phyloP scores from a whole-genome alignment of 1,140 invertebrate species.

The Ganaspis sp. region DNA sequence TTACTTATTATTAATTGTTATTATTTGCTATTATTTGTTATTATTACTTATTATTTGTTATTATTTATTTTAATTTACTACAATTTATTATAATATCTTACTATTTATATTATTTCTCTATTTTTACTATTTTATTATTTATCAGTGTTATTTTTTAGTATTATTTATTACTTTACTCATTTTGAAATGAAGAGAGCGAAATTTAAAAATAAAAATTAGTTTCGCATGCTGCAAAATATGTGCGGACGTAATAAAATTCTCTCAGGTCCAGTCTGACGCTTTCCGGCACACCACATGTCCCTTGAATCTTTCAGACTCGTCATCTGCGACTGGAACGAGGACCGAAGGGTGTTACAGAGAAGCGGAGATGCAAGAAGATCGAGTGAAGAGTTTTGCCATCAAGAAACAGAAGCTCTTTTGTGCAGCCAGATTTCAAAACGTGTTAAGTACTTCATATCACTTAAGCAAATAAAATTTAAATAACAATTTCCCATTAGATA shows the following conservation, averaged over 20 bases:
- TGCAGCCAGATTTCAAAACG: background rate
- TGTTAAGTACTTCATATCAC: background rate
- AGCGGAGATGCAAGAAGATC: slow-evolving; percentile 20
- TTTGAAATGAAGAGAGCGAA: background rate
- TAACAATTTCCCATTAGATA: too few relatives aligned
- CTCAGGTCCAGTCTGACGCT: background rate
- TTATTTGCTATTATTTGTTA: too few relatives aligned
- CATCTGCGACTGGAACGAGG: slow-evolving; percentile 7
- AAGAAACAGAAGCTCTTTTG: slow-evolving; percentile 24
- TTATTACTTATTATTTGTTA: too few relatives aligned
- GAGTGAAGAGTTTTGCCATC: background rate
- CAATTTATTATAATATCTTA: too few relatives aligned
- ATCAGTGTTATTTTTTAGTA: background rate
- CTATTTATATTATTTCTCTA: too few relatives aligned
- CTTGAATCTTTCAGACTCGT: background rate
- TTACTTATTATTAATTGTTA: too few relatives aligned
- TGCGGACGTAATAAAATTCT: slow-evolving; percentile 22
- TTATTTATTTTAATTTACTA: too few relatives aligned
- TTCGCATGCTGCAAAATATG: background rate
- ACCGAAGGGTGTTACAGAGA: slow-evolving; percentile 10
- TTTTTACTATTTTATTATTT: too few relatives aligned
- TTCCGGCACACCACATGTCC: slow-evolving; percentile 23
- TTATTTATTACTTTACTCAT: background rate
- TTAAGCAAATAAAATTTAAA: background rate
- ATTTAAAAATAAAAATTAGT: background rate